Conservation (phyloP, 2,888 invertebrate genomes). For the Alloscopus bannaensis region DNA sequence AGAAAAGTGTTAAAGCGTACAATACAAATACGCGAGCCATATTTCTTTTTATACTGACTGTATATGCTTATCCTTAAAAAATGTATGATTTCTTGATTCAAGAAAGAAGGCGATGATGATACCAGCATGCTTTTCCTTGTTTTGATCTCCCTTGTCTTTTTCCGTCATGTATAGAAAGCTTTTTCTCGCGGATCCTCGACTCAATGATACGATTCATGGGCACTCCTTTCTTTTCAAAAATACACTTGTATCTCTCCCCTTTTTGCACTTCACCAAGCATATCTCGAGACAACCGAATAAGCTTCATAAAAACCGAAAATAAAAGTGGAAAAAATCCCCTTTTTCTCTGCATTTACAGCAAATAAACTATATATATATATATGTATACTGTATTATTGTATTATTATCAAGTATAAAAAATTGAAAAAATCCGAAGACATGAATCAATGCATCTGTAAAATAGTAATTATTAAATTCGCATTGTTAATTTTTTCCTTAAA, state of each 20-base stretch:
- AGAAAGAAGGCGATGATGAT: slow-evolving; percentile 19
- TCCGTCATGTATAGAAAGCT: slow-evolving; percentile 11
- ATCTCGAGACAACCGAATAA: slow-evolving; percentile 23
- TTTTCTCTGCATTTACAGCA: no score
- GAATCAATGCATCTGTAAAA: no score
- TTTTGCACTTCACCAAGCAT: slow-evolving; percentile 12
- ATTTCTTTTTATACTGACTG: slow-evolving; percentile 2
- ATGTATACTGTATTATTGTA: no score
- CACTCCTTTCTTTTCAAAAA: background rate
- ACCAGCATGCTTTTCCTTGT: slow-evolving; percentile 37
- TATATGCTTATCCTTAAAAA: slow-evolving; percentile 20
- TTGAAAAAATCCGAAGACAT: no score
- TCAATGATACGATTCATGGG: background rate
- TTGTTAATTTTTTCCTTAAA: no score
- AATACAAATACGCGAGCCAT: background rate
- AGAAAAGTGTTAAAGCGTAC: background rate
- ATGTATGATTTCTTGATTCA: slow-evolving; percentile 26
- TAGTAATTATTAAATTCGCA: no score
- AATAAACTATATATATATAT: no score
- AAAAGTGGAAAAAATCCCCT: background rate
- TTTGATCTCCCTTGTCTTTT: slow-evolving; percentile 38
- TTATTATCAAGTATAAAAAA: no score
- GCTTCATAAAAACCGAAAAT: background rate
- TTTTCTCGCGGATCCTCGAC: background rate
- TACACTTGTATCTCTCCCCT: background rate